Evolutionary conservation across 2,797 vertebrate species (phyloP).

Genomic region (Enteromius unitaeniatus): DNA sequence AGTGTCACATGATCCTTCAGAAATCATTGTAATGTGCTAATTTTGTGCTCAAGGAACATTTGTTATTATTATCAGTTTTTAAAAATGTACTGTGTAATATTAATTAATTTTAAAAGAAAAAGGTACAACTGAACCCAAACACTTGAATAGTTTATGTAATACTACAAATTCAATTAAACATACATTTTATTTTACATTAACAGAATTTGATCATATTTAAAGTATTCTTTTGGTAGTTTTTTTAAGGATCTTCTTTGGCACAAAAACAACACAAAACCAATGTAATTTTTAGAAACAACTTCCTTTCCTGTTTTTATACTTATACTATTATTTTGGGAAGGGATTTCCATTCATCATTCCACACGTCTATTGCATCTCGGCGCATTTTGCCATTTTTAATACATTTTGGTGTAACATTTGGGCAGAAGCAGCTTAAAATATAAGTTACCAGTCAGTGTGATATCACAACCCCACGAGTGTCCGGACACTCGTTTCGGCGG

Average conservation of each 20-base stretch:
- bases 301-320: background rate
- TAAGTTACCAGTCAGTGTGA: background rate
- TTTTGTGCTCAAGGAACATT: background rate
- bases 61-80: background rate
- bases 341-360: background rate
- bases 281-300: background rate
- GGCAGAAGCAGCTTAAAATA: background rate
- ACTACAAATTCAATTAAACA: background rate
- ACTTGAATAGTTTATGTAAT: background rate
- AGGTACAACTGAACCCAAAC: background rate
- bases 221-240: background rate
- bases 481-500: conserved; percentile 49
- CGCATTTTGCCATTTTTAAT: background rate
- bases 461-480: background rate
- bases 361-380: background rate
- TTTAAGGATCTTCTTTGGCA: background rate
- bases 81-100: background rate
- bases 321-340: background rate
- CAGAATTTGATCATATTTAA: background rate
- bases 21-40: background rate
- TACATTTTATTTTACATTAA: background rate
- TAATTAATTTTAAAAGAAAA: background rate
- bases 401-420: background rate
- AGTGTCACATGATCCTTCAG: background rate
- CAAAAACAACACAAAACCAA: background rate